Evolutionary conservation across 2,113 vertebrate genomes (phyloP).

Genomic region (Tyto alba): DNA sequence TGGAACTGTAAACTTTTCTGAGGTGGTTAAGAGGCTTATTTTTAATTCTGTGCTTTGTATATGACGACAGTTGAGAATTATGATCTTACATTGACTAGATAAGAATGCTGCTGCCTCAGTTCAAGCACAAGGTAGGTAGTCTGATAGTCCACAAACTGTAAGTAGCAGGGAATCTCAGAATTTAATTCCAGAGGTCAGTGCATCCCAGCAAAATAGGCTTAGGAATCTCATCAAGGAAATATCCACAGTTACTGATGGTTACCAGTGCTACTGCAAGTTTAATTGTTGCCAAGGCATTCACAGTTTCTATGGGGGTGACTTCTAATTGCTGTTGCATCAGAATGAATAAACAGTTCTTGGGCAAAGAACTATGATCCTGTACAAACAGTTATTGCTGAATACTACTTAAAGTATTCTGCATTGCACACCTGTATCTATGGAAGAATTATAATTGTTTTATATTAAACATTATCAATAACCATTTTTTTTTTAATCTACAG

Average conservation of each 20-base stretch:
- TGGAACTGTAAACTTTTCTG: not conserved
- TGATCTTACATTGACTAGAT: not conserved
- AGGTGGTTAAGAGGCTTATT: not conserved
- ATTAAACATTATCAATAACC: not conserved
- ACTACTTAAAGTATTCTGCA: not conserved
- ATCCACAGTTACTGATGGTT: not conserved
- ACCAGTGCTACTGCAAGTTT: conserved; percentile 16
- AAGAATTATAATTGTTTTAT: not conserved
- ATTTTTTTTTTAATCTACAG: not conserved
- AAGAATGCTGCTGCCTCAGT: not conserved
- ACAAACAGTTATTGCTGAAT: not conserved
- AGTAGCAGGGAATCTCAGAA: not conserved
- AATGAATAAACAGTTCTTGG: conserved; percentile 15
- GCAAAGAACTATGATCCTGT: not conserved
- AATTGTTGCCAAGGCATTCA: not conserved
- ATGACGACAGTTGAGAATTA: not conserved
- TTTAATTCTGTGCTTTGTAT: not conserved
- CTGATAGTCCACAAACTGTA: not conserved
- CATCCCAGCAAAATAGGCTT: not conserved
- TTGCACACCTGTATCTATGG: not conserved
- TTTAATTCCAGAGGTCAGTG: not conserved
- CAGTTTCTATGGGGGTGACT: not conserved
- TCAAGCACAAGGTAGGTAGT: not conserved
- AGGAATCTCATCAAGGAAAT: conserved; percentile 20
- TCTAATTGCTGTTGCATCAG: conserved; percentile 30